phyloP scores from a whole-genome alignment of 2,113 vertebrate species.

The Tonatia bakeri region DNA sequence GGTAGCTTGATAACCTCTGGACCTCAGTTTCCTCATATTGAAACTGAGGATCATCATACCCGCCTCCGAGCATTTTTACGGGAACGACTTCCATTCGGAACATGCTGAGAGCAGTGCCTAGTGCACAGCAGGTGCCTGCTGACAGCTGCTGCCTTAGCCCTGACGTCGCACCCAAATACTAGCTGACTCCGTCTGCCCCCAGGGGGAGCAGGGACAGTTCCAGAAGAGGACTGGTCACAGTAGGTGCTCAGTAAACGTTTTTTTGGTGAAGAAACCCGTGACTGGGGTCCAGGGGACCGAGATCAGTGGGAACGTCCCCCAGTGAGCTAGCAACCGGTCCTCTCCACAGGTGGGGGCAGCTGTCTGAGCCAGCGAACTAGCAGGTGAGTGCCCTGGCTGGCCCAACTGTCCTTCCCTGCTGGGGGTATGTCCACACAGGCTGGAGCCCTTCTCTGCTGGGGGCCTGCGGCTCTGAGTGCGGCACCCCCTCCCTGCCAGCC shows the following conservation, averaged over 20 bases:
- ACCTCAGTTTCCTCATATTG: neutral
- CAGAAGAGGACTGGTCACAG: neutral
- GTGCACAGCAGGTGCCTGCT: neutral
- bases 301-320: neutral
- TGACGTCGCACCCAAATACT: neutral
- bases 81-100: neutral
- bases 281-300: neutral
- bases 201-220: neutral
- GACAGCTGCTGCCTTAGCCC: fast-evolving
- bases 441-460: neutral
- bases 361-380: neutral
- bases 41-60: neutral
- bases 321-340: neutral
- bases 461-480: neutral
- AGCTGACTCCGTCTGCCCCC: no score
- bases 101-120: neutral
- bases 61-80: neutral
- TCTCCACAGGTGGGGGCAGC: neutral
- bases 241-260: neutral
- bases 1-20: neutral
- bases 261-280: neutral
- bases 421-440: no score
- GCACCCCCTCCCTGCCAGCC: neutral
- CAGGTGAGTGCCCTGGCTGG: neutral
- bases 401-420: neutral